A percentile compares a stretch with the other conserved stretches of the same genome.
Evolutionary conservation across 2,888 invertebrate genomes (phyloP).

Genomic region (Priocnemis perturbator): DNA sequence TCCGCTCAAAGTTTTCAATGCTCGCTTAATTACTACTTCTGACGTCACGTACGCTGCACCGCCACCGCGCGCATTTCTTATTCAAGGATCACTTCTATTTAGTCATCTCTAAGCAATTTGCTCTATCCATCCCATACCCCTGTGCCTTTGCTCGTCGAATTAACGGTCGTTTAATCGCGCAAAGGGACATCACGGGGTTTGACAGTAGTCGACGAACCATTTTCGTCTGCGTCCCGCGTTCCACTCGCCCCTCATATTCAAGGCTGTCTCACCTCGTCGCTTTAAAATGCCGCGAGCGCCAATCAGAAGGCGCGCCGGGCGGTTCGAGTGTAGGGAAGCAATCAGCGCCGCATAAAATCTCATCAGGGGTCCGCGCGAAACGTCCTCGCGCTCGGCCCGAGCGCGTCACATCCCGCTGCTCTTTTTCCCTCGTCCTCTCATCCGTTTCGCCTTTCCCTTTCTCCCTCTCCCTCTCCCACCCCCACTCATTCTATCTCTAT

Average conservation of each 20-base stretch:
- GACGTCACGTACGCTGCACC: no score
- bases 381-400: conserved; percentile 10
- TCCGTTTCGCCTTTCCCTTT: conserved; percentile 2
- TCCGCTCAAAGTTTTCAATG: no score
- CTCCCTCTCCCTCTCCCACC: conserved; percentile 3
- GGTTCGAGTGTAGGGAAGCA: conserved; percentile 42
- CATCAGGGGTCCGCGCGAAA: conserved; percentile 41
- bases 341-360: conserved; percentile 52
- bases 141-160: no score
- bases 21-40: no score
- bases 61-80: no score
- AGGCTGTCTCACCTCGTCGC: not conserved
- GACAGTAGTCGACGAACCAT: no score
- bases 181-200: no score
- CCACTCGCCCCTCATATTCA: not conserved
- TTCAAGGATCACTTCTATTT: no score
- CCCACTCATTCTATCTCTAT: conserved; percentile 10
- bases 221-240: not conserved
- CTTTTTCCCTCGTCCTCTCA: not conserved
- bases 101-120: no score
- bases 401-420: not conserved
- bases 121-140: no score
- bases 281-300: conserved; percentile 22
- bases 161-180: no score
- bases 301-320: conserved; percentile 31